Evolutionary conservation across 1,140 invertebrate species (phyloP).

Genomic region (Leptinotarsa undecemlineata): DNA sequence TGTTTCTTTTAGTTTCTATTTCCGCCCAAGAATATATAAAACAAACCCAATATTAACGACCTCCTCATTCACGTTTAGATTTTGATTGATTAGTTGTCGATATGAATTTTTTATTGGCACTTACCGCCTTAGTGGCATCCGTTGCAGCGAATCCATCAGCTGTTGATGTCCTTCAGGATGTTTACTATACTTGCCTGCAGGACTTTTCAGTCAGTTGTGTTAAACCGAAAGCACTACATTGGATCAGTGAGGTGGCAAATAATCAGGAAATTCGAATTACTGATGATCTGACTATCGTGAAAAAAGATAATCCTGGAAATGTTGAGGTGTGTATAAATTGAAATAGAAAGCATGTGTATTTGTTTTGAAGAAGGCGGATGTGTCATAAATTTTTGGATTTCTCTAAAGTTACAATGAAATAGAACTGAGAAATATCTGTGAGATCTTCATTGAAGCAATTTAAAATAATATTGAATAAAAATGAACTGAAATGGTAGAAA

Average conservation of each 20-base stretch:
- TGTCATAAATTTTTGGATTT: slow-evolving; percentile 4
- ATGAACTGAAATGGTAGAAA: too few species aligned
- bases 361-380: too few species aligned
- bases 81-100: slow-evolving; percentile 36
- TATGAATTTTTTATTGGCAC: slow-evolving; percentile 37
- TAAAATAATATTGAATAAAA: too few species aligned
- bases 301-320: slow-evolving; percentile 59
- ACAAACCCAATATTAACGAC: slow-evolving; percentile 28
- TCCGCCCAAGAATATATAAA: slow-evolving; percentile 51
- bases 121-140: slow-evolving; percentile 34
- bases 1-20: slow-evolving; percentile 53
- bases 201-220: slow-evolving; percentile 70
- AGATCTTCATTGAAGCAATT: too few species aligned
- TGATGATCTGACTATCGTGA: slow-evolving; percentile 71
- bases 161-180: slow-evolving; percentile 62
- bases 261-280: slow-evolving; percentile 73
- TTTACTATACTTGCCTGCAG: slow-evolving; percentile 67
- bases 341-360: too few species aligned
- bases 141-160: slow-evolving; percentile 55
- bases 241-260: slow-evolving; percentile 68
- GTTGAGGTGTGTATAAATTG: slow-evolving; percentile 46
- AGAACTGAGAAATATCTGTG: slow-evolving; percentile 1
- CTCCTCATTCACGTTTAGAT: slow-evolving; percentile 33
- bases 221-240: slow-evolving; percentile 74
- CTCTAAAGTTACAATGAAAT: background rate